Evolutionary conservation across 2,797 vertebrate species (phyloP).

Genomic region (Acanthiza pusilla): DNA sequence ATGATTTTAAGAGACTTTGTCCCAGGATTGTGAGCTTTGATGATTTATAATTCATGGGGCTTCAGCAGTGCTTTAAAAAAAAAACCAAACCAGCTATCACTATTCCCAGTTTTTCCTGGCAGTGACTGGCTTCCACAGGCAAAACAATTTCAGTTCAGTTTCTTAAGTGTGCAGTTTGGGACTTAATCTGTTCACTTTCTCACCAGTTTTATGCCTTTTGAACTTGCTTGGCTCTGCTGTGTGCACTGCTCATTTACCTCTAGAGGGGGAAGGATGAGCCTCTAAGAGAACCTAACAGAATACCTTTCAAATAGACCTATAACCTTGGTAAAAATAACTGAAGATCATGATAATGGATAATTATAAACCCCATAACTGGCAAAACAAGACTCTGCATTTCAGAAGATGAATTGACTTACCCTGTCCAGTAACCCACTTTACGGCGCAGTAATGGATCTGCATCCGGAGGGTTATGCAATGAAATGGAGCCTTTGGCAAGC

Average conservation of each 20-base stretch:
- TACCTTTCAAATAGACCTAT: neutral
- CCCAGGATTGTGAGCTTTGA: neutral
- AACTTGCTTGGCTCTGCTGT: neutral
- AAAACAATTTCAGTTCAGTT: neutral
- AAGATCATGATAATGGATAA: neutral
- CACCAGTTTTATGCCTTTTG: neutral
- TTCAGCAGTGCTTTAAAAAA: neutral
- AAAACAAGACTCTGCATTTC: conserved; percentile 7
- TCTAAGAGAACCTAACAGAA: neutral
- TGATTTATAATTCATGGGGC: neutral
- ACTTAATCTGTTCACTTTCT: neutral
- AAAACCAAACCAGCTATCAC: neutral
- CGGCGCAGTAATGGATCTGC: neutral
- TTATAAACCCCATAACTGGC: conserved; percentile 17
- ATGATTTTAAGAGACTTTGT: neutral
- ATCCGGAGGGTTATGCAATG: neutral
- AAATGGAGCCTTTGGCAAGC: conserved; percentile 55
- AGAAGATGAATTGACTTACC: conserved; percentile 11
- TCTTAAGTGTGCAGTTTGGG: neutral
- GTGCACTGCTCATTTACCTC: neutral
- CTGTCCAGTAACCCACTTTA: conserved; percentile 37
- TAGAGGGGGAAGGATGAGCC: neutral
- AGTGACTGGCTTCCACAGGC: neutral
- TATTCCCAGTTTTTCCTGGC: neutral
- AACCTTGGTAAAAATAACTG: conserved; percentile 29